Evolutionary conservation across 2,797 vertebrate genomes (phyloP).

Genomic region (Poecilia gillii): DNA sequence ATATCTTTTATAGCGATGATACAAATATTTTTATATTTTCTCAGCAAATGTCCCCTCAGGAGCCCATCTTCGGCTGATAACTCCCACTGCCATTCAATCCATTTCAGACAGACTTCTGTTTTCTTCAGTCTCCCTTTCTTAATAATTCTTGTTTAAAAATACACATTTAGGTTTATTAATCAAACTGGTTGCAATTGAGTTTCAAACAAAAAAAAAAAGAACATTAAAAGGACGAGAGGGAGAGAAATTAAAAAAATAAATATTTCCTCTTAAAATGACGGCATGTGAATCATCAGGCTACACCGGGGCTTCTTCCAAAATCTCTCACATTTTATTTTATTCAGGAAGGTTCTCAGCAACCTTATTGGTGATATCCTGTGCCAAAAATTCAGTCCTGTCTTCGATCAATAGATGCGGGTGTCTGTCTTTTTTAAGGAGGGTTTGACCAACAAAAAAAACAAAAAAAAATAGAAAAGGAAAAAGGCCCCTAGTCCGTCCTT

Average conservation of each 20-base stretch:
- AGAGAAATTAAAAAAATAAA: slow-evolving; percentile 59
- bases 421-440: slow-evolving; percentile 49
- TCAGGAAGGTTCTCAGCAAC: slow-evolving; percentile 30
- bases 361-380: slow-evolving; percentile 61
- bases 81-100: slow-evolving; percentile 74
- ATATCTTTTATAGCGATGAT: neutral
- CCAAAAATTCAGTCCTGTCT: slow-evolving; percentile 66
- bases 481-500: slow-evolving; percentile 73
- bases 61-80: slow-evolving; percentile 76
- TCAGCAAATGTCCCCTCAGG: slow-evolving; percentile 70
- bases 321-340: slow-evolving; percentile 65
- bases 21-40: slow-evolving; percentile 13
- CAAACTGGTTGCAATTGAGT: slow-evolving; percentile 33
- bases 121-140: slow-evolving; percentile 7
- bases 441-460: slow-evolving; percentile 55
- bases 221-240: slow-evolving; percentile 42
- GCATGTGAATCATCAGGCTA: slow-evolving; percentile 77
- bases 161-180: slow-evolving; percentile 33
- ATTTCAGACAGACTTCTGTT: slow-evolving; percentile 58
- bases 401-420: slow-evolving; percentile 69
- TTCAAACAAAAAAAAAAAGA: slow-evolving; percentile 32
- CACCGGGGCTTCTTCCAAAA: slow-evolving; percentile 61
- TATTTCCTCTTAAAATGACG: slow-evolving; percentile 80
- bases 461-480: slow-evolving; percentile 28
- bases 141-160: slow-evolving; percentile 9